A percentile compares a stretch with the other conserved stretches of the same genome.
Evolutionary conservation across 2,113 vertebrate genomes (phyloP).

Genomic region (Malurus elegans): DNA sequence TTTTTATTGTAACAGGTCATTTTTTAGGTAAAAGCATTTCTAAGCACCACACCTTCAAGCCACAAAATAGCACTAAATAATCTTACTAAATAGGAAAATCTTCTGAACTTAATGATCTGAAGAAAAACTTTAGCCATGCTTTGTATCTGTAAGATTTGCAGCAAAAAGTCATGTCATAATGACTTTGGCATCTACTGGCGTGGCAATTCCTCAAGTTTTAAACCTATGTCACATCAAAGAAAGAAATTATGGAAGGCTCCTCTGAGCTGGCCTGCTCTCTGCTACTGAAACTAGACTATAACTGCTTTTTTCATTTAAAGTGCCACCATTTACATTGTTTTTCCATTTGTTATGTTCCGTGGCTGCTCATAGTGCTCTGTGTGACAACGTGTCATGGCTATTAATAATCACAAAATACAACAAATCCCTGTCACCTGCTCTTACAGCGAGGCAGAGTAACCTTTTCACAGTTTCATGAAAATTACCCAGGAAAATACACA

Average conservation of each 20-base stretch:
- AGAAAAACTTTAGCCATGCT: neutral
- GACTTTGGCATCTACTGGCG: neutral
- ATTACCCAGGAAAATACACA: neutral
- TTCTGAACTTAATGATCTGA: neutral
- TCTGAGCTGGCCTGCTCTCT: neutral
- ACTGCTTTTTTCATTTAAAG: neutral
- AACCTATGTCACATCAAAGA: neutral
- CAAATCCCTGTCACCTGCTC: neutral
- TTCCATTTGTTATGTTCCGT: neutral
- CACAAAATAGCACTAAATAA: neutral
- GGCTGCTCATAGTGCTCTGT: neutral
- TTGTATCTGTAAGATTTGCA: neutral
- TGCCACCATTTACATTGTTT: neutral
- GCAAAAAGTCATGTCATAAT: neutral
- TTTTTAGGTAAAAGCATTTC: neutral
- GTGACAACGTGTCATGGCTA: neutral
- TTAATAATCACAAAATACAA: neutral
- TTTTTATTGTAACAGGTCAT: neutral
- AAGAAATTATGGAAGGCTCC: neutral
- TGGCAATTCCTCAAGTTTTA: neutral
- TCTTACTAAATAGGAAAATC: neutral
- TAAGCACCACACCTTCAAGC: neutral
- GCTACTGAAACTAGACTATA: neutral
- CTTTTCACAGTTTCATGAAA: neutral
- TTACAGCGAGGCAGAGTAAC: neutral